Conservation (phyloP, 1,140 invertebrate genomes). For the Atta cephalotes region DNA sequence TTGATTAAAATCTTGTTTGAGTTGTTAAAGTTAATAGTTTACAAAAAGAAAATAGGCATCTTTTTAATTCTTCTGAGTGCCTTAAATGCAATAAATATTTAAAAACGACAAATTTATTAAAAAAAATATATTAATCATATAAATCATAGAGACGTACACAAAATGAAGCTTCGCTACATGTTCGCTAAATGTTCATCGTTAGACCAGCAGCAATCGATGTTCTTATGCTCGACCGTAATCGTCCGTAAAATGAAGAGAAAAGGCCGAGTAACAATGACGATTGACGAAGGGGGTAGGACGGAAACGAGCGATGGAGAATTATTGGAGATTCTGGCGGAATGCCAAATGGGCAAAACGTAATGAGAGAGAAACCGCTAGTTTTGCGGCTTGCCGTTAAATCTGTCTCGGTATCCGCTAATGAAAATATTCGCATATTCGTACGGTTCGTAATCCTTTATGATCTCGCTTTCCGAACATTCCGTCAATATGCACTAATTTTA, state of each 20-base stretch:
- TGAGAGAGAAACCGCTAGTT: constrained; percentile 52
- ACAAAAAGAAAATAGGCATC: too few relatives aligned
- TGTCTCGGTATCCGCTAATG: constrained; percentile 56
- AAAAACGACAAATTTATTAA: not conserved
- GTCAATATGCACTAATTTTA: constrained; percentile 68
- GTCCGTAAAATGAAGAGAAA: constrained; percentile 60
- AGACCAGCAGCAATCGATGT: constrained; percentile 39
- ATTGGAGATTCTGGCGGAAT: constrained; percentile 58
- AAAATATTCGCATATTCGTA: constrained; percentile 44
- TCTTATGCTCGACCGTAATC: constrained; percentile 62
- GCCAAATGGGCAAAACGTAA: constrained; percentile 58
- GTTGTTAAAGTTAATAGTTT: too few relatives aligned
- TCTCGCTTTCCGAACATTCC: constrained; percentile 61
- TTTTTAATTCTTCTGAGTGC: too few relatives aligned
- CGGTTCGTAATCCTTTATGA: constrained; percentile 35
- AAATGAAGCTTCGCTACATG: not conserved
- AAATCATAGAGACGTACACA: not conserved
- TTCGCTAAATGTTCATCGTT: constrained; percentile 37
- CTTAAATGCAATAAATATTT: too few relatives aligned
- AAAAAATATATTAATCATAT: not conserved
- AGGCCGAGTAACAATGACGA: not conserved
- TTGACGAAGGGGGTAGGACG: constrained; percentile 6
- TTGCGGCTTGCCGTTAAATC: constrained; percentile 56
- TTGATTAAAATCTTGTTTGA: too few relatives aligned
- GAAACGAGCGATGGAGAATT: constrained; percentile 56